phyloP scores from a whole-genome alignment of 2,797 vertebrate genomes.

The Tenualosa thibaudeaui region DNA sequence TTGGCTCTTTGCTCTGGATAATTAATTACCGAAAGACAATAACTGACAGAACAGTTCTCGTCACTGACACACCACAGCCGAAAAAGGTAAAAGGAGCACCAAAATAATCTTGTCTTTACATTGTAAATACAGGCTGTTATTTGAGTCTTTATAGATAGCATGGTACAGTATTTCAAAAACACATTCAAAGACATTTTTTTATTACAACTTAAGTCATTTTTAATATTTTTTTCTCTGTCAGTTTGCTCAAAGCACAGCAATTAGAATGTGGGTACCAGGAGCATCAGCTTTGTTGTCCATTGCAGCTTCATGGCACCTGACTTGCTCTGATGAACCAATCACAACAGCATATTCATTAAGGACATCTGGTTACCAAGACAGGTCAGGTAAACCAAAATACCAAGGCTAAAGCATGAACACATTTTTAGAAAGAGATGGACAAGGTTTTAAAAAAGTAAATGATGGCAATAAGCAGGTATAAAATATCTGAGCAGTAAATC shows the following conservation, averaged over 20 bases:
- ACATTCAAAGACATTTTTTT: constrained; percentile 40
- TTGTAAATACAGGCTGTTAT: constrained; percentile 17
- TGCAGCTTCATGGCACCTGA: constrained; percentile 34
- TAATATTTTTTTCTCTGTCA: constrained; percentile 30
- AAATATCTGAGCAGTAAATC: not conserved
- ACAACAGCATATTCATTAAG: constrained; percentile 8
- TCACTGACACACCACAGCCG: constrained; percentile 2
- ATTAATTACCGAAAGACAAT: not conserved
- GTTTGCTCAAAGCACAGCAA: constrained; percentile 44
- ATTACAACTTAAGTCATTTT: constrained; percentile 29
- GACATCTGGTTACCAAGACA: constrained; percentile 15
- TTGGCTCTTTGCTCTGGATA: constrained; percentile 21
- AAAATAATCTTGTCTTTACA: constrained; percentile 2
- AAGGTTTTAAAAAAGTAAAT: not conserved
- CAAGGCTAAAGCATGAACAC: constrained; percentile 20
- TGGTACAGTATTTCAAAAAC: constrained; percentile 39
- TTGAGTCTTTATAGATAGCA: constrained; percentile 10
- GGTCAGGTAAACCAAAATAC: constrained; percentile 12
- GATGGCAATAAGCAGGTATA: not conserved
- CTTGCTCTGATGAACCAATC: constrained; percentile 18
- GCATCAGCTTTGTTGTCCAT: constrained; percentile 33
- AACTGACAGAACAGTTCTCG: not conserved
- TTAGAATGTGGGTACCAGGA: constrained; percentile 37
- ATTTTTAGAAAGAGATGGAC: not conserved
- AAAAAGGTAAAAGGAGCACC: constrained; percentile 3